Conservation (phyloP, 2,888 invertebrate species). For the Ceratothoa steindachneri region DNA sequence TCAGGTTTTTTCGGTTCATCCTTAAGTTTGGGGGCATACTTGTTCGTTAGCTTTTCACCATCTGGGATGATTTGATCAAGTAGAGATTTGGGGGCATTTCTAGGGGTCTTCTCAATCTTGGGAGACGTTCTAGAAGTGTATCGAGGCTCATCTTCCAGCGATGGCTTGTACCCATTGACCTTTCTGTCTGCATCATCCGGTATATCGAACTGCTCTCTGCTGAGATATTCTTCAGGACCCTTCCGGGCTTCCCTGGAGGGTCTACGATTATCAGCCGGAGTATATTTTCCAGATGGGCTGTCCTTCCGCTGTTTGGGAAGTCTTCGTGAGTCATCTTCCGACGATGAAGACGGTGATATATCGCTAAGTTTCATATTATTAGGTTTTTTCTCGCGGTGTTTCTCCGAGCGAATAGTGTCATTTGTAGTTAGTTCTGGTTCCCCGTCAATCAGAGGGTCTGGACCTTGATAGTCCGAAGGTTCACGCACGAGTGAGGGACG, state of each 20-base stretch:
- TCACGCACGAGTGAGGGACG: constrained; percentile 42
- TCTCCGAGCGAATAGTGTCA: not conserved
- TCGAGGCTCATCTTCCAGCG: not conserved
- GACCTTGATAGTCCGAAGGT: constrained; percentile 36
- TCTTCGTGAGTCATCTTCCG: constrained; percentile 3
- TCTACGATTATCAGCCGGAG: not conserved
- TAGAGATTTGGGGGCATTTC: not conserved
- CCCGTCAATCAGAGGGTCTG: not conserved
- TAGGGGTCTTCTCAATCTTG: not conserved
- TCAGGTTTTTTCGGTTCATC: not conserved
- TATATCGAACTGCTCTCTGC: no score
- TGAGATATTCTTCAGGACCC: no score
- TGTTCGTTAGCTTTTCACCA: not conserved
- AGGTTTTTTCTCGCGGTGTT: not conserved
- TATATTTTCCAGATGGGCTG: not conserved
- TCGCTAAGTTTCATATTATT: not conserved
- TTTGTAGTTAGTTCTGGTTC: not conserved
- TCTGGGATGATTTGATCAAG: not conserved
- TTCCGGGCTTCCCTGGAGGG: not conserved
- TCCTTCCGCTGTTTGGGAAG: not conserved
- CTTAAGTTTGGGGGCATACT: not conserved
- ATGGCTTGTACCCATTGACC: not conserved
- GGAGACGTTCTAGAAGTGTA: not conserved
- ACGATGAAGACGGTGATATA: not conserved
- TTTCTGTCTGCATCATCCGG: not conserved